Conservation (phyloP, 2,113 vertebrate species). For the Tor tambroides region DNA sequence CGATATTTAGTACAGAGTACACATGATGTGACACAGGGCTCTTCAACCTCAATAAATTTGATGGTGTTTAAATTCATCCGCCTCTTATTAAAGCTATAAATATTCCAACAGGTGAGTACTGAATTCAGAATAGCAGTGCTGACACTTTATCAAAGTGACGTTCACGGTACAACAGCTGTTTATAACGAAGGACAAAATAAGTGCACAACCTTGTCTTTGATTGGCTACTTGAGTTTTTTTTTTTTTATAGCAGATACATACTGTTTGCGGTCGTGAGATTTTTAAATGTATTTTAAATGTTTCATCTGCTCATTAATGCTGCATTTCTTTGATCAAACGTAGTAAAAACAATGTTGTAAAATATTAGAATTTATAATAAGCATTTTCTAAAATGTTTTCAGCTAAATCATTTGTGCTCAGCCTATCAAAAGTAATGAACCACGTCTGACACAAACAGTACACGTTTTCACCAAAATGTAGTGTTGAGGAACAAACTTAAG, state of each 20-base stretch:
- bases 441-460: not conserved
- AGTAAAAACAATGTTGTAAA: too few relatives aligned
- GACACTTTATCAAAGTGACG: not conserved
- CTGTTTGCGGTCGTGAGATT: too few relatives aligned
- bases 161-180: not conserved
- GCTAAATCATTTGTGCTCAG: too few relatives aligned
- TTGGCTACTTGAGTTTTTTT: not conserved
- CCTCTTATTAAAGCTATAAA: constrained; percentile 10
- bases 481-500: not conserved
- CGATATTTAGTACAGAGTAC: constrained; percentile 44
- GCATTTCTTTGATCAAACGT: too few relatives aligned
- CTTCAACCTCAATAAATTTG: constrained; percentile 39
- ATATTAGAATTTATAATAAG: too few relatives aligned
- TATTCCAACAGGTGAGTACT: constrained; percentile 1
- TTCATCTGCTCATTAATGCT: too few relatives aligned
- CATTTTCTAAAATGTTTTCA: too few relatives aligned
- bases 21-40: constrained; percentile 6
- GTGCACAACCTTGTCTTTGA: not conserved
- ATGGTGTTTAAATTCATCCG: not conserved
- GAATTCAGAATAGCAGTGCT: constrained; percentile 21
- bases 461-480: not conserved
- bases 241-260: not conserved
- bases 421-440: not conserved
- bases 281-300: too few relatives aligned
- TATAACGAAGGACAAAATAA: not conserved